phyloP scores from a whole-genome alignment of 2,797 vertebrate genomes.

The Cuculus canorus region DNA sequence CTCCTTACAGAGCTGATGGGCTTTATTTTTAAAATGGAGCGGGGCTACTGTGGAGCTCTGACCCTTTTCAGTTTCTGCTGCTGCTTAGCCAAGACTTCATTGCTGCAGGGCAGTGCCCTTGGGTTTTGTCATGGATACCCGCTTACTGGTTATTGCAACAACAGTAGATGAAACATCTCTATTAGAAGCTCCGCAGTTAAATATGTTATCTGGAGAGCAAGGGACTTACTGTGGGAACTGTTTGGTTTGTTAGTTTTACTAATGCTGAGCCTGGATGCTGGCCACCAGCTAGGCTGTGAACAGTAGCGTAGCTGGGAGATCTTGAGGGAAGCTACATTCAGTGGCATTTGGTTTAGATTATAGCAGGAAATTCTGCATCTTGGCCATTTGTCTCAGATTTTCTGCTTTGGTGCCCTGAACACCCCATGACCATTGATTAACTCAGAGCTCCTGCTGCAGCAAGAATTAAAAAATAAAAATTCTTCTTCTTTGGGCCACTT shows the following conservation, averaged over 20 bases:
- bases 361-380: constrained; percentile 46
- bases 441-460: constrained; percentile 9
- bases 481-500: not conserved
- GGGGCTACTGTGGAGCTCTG: not conserved
- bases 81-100: constrained; percentile 1
- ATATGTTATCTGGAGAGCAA: constrained; percentile 47
- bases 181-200: constrained; percentile 24
- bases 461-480: constrained; percentile 1
- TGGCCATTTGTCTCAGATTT: constrained; percentile 26
- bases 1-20: not conserved
- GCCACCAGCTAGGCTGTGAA: constrained; percentile 55
- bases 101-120: constrained; percentile 34
- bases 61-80: not conserved
- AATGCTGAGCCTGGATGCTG: constrained; percentile 67
- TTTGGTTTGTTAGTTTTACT: constrained; percentile 70
- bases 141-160: constrained; percentile 8
- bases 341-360: constrained; percentile 58
- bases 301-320: constrained; percentile 8
- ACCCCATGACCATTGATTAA: not conserved
- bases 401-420: constrained; percentile 39
- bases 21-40: constrained; percentile 1
- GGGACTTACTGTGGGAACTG: constrained; percentile 68
- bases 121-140: constrained; percentile 53
- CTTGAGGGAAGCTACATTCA: constrained; percentile 29
- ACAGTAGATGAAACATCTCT: constrained; percentile 17